Base-by-base conservation (phyloP, 2,888 invertebrate species). In the Galeruca laticollis region DNA sequence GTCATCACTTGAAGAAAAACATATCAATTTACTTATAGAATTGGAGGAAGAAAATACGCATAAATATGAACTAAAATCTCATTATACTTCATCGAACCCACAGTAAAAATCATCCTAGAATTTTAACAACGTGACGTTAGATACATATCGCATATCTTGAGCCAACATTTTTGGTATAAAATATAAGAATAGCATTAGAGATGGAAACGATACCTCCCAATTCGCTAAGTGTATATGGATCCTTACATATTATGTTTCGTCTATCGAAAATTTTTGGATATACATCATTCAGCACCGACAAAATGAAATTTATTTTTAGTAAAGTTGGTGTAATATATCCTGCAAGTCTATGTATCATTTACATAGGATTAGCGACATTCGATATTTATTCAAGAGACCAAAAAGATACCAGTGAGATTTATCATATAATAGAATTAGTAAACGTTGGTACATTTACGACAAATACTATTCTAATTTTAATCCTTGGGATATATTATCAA, bases 361-460 rank as follows among this genome's bases (percentile, higher is more conserved):
- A 63, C 31, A 43, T 63, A 13, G 54, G 52, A 8, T 13, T 63
- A 3, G 37, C 63, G 6, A 56, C 64, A 9, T 56, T 56, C 15
- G 64, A 63, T 63, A 40, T 63, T 56, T 56, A 40, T 21, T 56
- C 56, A 21, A 64, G 64, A 56, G 43, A 40, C 40, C 40, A 64
- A 56, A 54, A 43, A 31, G 64, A 64, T 31, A 37, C 26, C 5
- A 64, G 56, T 31, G 54, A 63, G 43, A 63, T 63, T 33, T 63
- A 63, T 54, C 63, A 26, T 13, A 63, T 63, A 8, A 63, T 63
- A n/a, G 63, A 63, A 26, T 40, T 63, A 20, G 63, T 63, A 15
- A 63, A 63, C 26, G 63, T 63, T 40, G 35, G 40, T 37, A 54
- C 63, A 9, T 63, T 63, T 54, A 20, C 54, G 4, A 51, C 54